Base-by-base conservation (phyloP, 1,140 invertebrate species). In the Zophobas morio region DNA sequence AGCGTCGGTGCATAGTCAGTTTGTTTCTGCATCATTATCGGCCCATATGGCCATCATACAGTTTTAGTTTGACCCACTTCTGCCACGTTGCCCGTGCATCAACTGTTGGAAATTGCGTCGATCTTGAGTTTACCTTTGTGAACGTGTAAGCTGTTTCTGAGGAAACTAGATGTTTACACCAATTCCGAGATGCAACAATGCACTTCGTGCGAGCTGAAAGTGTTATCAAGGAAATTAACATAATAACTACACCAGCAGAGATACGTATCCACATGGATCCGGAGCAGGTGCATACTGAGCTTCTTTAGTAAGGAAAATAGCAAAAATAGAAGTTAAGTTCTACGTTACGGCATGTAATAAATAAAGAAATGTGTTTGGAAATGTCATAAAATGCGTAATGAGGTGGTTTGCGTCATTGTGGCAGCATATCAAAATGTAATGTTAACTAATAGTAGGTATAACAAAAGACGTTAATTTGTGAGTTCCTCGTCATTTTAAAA, bases 131-230 rank as follows among this genome's bases (percentile, higher is more conserved):
- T 40, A 32, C 39, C 2, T 36, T 20, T 60, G 60, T 66, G 4
- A 66, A 66, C 60, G 37, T 66, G 39, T 2, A 36, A 42, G 39
- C 60, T 42, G 1, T 66, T 66, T 66, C 8, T 39, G 35, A 66
- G 39, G 39, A 66, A 66, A 42, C 20, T 37, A 66, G 60, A 39
- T 66, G 60, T 66, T 66, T 42, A 36, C n/a, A 42, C 5, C 39
- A 40, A 66, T n/a, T 42, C 35, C 60, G 33, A 39, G 42, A 66
- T 66, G 60, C 60, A 66, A 66, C 60, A 66, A 66, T 66, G 60
- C 60, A 66, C 60, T 66, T 42, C 33, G 60, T 42, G 40, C 37
- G 42, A 66, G 40, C 60, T 39, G 2, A 42, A 39, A 66, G 42
- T 66, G 60, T 42, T 66, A 66, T 66, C 60, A 5, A 6, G n/a